These are phyloP conservation scores for Falcaria lacertinaria DNA, from an alignment of 2,888 invertebrate species.

Conservation along the genomic window DNA sequence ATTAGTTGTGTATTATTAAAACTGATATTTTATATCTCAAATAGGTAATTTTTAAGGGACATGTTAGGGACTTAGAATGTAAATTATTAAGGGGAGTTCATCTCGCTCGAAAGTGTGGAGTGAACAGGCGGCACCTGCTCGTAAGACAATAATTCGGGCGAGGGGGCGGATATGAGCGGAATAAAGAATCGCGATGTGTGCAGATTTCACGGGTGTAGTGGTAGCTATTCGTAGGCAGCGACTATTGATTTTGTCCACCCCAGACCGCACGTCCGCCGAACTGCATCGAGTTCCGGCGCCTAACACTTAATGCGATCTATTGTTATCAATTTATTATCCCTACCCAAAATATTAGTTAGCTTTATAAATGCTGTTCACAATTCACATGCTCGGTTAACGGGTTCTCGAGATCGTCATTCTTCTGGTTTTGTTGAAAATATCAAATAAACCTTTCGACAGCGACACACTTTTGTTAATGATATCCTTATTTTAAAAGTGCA, in stretches of 20 bases:
- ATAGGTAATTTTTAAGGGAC: no score
- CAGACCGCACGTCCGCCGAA: conserved; percentile 59
- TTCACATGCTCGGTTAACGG: neutral
- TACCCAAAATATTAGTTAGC: conserved; percentile 28
- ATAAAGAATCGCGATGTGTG: conserved; percentile 72
- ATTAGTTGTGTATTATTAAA: no score
- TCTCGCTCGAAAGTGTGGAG: neutral
- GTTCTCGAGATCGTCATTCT: neutral
- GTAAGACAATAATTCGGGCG: conserved; percentile 50
- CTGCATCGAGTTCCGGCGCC: conserved; percentile 49
- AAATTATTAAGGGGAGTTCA: neutral
- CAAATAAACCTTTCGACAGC: neutral
- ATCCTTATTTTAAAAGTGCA: neutral
- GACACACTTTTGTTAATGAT: neutral
- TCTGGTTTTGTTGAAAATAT: neutral
- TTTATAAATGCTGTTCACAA: neutral
- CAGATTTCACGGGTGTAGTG: conserved; percentile 59
- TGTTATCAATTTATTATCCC: conserved; percentile 63
- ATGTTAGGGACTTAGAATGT: no score
- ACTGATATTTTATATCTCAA: no score
- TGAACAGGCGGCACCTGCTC: conserved; percentile 53
- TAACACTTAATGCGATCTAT: conserved; percentile 54
- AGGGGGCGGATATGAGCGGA: conserved; percentile 51
- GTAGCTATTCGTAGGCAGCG: conserved; percentile 66
- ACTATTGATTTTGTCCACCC: conserved; percentile 79